Conservation (phyloP, 2,888 invertebrate genomes). For the Tanypteryx hageni region DNA sequence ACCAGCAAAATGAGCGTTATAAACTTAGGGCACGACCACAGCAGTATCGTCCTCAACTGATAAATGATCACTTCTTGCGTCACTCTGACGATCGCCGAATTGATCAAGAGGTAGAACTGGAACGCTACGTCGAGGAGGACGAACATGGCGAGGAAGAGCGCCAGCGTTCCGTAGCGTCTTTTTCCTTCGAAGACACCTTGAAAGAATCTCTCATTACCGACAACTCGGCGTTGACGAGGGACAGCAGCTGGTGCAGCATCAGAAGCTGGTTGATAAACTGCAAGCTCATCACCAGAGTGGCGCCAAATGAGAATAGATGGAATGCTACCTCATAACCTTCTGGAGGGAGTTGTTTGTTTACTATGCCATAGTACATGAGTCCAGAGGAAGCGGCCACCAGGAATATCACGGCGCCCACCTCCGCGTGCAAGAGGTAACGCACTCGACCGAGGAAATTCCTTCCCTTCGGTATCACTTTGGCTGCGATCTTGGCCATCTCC, state of each 20-base stretch:
- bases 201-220: conserved; percentile 21
- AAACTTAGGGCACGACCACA: conserved; percentile 41
- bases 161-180: conserved; percentile 36
- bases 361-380: conserved; percentile 30
- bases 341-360: background rate
- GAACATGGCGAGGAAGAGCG: conserved; percentile 36
- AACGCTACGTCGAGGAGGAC: conserved; percentile 47
- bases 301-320: conserved; percentile 35
- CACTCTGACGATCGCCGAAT: conserved; percentile 34
- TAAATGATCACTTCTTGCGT: conserved; percentile 4
- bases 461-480: background rate
- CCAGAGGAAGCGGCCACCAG: background rate
- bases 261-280: conserved; percentile 55
- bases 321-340: conserved; percentile 37
- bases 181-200: background rate
- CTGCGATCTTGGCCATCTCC: conserved; percentile 24
- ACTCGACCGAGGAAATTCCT: conserved; percentile 14
- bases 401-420: background rate
- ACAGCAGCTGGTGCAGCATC: conserved; percentile 25
- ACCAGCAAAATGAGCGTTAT: conserved; percentile 36
- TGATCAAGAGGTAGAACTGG: conserved; percentile 54
- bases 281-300: conserved; percentile 23
- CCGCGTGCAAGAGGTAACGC: background rate
- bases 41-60: conserved; percentile 30
- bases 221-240: conserved; percentile 27